Evolutionary conservation across 2,888 invertebrate species (phyloP), one percentile per base, ranked within the genome.

Genomic region (Acronicta aceris): DNA sequence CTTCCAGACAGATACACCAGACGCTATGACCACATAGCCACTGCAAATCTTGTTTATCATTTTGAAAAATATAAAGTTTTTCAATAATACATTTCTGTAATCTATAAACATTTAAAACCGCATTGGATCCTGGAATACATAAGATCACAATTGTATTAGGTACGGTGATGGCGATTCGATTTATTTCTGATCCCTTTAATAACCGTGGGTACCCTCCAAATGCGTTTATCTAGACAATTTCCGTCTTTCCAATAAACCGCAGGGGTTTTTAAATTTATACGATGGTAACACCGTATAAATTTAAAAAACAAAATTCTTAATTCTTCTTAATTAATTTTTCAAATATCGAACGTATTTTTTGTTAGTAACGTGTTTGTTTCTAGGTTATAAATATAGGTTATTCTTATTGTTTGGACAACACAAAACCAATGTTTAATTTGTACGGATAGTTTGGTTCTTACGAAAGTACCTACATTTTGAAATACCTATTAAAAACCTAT

Each of bases 91-190:
- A 27, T 5, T 27, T 7, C 21, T 21, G 21, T 21, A 21, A 27
- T 27, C 27, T 27, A 27, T 5, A 36, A 55, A 42, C 21, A 50
- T 16, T 10, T 33, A 12, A 36, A 21, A 27, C 33, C 13, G 9
- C n/a, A 42, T 49, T 42, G 10, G 17, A 46, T 47, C 46, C 46
- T 30, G 41, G 54, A 62, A 43, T 46, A 51, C 63, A 62, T 53
- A 62, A 6, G 56, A 69, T 62, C 16, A 45, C 46, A 47, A 57
- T 62, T 57, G 13, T 63, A 59, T 59, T 51, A 53, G 49, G 57
- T 25, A 46, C 41, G 42, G 45, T 64, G 21, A 41, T 43, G 13
- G 47, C 16, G 16, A 52, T 62, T 53, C 57, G 56, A 70, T 76
- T 70, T 70, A 60, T 58, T 65, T 51, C 36, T 9, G 43, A 47